Base-by-base conservation (phyloP, 2,113 vertebrate genomes). In the Ctenodactylus gundi region DNA sequence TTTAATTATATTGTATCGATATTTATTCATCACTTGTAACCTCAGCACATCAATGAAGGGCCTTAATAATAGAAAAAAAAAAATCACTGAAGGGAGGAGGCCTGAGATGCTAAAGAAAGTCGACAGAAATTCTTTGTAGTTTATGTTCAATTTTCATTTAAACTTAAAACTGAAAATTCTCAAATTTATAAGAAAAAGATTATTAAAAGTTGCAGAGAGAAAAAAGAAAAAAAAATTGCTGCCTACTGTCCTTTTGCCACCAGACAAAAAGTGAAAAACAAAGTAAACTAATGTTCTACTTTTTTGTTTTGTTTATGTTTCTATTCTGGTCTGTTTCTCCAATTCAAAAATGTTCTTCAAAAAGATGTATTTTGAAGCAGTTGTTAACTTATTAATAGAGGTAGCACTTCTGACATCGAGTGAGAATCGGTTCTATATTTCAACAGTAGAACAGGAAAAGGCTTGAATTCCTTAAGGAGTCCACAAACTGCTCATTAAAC, bases 331-430 rank as follows among this genome's bases (percentile, higher is more conserved):
- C 21, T 93, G 25, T 75, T 95, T 95, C 60, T 94, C 51, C 41
- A 73, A 73, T 67, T 96, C 60, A 97, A 95, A 91, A 87, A 67
- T 93, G 11, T 93, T 95, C 51, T 85, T 36, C 72, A 88, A 88
- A 96, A 95, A 36, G 46, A 64, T 68, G 25, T 77, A 91, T 87
- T 96, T 97, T 93, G 55, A 62, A 94, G 95, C 89, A 94, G 93
- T 95, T 96, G 94, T 95, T 93, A 97, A 60, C 82, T 89, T 96
- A 95, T 97, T 97, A 97, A 97, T 90, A 97, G 91, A 97, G 91
- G 87, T 91, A 94, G 25, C 84, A 93, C 84, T 95, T 97, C 83
- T 96, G 86, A 95, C 76, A 96, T 51, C 70, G 95, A 97, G 94
- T 94, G 95, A 91, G 93, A 97, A 97, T 94, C 86, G 29, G 80